Conservation (phyloP, 2,797 vertebrate species). For the Chrysocyon brachyurus region DNA sequence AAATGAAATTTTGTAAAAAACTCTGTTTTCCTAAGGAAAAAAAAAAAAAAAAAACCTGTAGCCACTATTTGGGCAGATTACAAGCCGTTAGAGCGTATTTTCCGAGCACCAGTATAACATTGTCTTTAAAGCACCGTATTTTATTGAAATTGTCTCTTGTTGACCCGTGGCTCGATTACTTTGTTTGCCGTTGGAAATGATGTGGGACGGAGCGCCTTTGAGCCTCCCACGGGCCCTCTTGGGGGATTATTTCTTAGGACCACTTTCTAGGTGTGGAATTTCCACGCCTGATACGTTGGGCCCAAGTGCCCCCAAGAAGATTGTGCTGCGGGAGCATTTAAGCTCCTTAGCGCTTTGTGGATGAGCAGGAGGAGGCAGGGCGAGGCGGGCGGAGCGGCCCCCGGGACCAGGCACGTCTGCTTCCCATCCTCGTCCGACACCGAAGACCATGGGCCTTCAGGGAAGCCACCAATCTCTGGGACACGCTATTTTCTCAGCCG, state of each 20-base stretch:
- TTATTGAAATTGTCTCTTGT: background rate
- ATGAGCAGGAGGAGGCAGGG: background rate
- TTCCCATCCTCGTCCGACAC: background rate
- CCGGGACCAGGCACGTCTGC: rapidly evolving
- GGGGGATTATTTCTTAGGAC: background rate
- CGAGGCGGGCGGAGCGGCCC: background rate
- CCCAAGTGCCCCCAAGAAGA: background rate
- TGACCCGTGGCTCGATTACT: background rate
- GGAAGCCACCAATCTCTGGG: background rate
- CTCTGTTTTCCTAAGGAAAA: background rate
- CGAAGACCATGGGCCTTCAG: background rate
- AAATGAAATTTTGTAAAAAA: background rate
- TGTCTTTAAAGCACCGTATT: background rate
- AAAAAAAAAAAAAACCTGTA: background rate
- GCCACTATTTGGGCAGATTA: background rate
- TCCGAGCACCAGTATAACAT: rapidly evolving
- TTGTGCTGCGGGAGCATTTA: background rate
- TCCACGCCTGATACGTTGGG: background rate
- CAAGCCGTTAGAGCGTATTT: background rate
- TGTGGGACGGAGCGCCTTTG: background rate
- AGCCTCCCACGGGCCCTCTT: rapidly evolving
- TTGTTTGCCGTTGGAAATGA: background rate
- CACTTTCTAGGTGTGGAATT: background rate
- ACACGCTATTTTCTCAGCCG: background rate
- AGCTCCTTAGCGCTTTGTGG: rapidly evolving